Conservation (phyloP, 2,888 invertebrate species). For the Orthosia gracilis region DNA sequence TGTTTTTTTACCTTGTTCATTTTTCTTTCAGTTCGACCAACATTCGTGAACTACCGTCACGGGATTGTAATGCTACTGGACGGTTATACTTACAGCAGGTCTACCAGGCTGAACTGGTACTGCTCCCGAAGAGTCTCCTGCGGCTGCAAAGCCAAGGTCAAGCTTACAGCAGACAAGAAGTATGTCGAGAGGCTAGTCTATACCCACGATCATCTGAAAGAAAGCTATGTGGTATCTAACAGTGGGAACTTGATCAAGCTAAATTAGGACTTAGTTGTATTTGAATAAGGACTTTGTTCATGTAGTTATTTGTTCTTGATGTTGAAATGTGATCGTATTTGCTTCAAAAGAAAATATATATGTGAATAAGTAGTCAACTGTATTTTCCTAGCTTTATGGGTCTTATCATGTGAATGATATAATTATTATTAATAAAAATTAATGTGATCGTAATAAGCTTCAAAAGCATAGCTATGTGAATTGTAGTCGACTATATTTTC, state of each 20-base stretch:
- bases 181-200: conserved; percentile 44
- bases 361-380: neutral
- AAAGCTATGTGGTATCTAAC: conserved; percentile 49
- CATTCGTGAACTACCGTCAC: conserved; percentile 55
- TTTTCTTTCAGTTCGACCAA: conserved; percentile 45
- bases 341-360: neutral
- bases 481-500: too few species aligned
- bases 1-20: neutral
- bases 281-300: too few species aligned
- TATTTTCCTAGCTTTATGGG: neutral
- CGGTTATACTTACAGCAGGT: conserved; percentile 67
- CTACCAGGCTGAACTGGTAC: conserved; percentile 62
- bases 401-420: neutral
- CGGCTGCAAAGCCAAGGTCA: conserved; percentile 66
- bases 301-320: neutral
- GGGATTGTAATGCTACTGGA: conserved; percentile 64
- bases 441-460: too few species aligned
- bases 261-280: neutral
- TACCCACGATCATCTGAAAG: conserved; percentile 50
- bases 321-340: too few species aligned
- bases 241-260: conserved; percentile 56
- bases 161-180: conserved; percentile 58
- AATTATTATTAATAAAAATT: neutral
- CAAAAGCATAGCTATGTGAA: too few species aligned
- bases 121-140: conserved; percentile 63